phyloP scores from a whole-genome alignment of 92 coral and sea anemone genomes.

The Chrysogorgia sp. region DNA sequence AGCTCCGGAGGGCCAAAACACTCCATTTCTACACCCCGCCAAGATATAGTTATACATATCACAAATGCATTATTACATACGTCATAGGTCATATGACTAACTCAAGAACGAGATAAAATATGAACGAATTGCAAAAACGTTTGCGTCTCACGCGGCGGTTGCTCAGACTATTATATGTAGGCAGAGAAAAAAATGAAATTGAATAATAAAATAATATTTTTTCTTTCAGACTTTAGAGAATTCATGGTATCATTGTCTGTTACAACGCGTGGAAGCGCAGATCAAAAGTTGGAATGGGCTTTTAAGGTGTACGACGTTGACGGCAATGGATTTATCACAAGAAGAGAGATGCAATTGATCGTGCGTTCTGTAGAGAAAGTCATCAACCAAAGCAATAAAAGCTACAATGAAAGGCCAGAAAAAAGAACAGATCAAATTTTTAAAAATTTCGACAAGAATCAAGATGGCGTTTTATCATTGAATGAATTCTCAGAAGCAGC shows the following conservation, averaged over 20 bases:
- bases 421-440: slow-evolving; percentile 92
- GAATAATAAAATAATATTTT: background rate
- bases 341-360: slow-evolving; percentile 92
- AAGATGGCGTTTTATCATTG: slow-evolving; percentile 91
- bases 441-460: slow-evolving; percentile 81
- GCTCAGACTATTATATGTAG: no score
- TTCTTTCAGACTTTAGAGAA: slow-evolving; percentile 86
- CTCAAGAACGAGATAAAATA: no score
- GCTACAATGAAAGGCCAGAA: slow-evolving; percentile 75
- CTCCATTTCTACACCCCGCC: no score
- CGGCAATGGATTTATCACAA: slow-evolving; percentile 93
- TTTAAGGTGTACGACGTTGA: slow-evolving; percentile 95
- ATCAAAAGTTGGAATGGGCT: slow-evolving; percentile 94
- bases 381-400: slow-evolving; percentile 73
- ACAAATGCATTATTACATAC: no score
- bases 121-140: no score
- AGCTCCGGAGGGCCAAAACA: no score
- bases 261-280: slow-evolving; percentile 96
- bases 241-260: slow-evolving; percentile 96
- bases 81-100: no score
- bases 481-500: slow-evolving; percentile 94
- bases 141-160: no score
- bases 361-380: slow-evolving; percentile 90
- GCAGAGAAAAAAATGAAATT: no score
- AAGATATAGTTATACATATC: no score